Base-by-base conservation (phyloP, 2,888 invertebrate species). In the Gymnosoma rotundatum region DNA sequence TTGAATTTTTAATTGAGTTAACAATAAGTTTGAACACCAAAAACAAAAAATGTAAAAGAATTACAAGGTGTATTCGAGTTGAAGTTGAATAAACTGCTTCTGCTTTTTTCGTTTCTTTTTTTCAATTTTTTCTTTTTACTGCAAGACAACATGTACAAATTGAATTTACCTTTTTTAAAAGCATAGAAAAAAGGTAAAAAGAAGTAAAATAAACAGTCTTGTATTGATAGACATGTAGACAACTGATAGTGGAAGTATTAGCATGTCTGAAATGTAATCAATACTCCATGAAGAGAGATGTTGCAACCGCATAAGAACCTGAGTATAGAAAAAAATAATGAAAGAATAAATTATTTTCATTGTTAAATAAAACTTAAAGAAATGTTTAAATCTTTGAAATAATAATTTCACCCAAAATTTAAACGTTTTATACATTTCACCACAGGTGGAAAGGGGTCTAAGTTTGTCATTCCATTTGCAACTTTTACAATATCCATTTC, bases 1-100 rank as follows among this genome's bases (percentile, higher is more conserved):
- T 81, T 75, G 75, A 81, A 81, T 81, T 75, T 81, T 75, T 81
- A 81, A 81, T 81, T 81, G 81, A 81, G 81, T 81, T 81, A 70
- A 48, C 69, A 70, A 70, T 81, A 75, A 81, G 75, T 81, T 79
- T 60, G 58, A 60, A 20, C 50, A 73, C 58, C 58, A 52, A 73
- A 66, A 69, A 60, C 42, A 73, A 66, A 69, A 56, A 21, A 8
- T 12, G 12, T 69, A 4, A 20, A 45, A 38, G 12, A 32, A 56
- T 36, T 32, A 36, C 16, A 50, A 58, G 18, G 5, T 14, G 20
- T 12, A 58, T n/a, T n/a, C 36, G 8, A 79, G 48, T 60, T 32
- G 63, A 69, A 81, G 80, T 81, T 81, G 81, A 81, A 75, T 81
- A 75, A 81, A 81, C 81, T 58, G 70, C 63, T 81, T 56, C 58